Percentiles rank a stretch among this genome's conserved stretches.
phyloP scores from a whole-genome alignment of 2,888 invertebrate species.

The Lydus trimaculatus region DNA sequence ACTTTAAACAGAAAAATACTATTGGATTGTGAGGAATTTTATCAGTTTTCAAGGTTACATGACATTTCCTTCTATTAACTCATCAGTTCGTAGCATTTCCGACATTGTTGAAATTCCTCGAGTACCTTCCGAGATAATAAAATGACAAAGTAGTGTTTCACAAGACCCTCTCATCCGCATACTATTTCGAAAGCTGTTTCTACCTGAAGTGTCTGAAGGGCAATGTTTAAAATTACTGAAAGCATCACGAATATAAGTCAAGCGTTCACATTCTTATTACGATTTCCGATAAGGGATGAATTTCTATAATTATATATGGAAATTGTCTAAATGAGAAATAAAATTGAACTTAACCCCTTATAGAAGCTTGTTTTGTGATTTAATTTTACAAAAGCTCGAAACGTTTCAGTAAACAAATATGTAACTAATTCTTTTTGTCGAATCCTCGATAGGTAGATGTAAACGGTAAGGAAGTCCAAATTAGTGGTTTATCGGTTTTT shows the following conservation, averaged over 20 bases:
- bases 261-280: neutral
- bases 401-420: no score
- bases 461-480: neutral
- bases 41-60: neutral
- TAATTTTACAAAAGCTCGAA: no score
- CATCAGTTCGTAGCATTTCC: constrained; percentile 2
- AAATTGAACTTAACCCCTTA: no score
- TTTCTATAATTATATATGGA: neutral
- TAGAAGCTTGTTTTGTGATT: no score
- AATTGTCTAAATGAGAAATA: no score
- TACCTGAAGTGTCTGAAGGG: neutral
- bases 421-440: no score
- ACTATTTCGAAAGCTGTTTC: neutral
- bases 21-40: neutral
- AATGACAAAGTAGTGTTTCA: constrained; percentile 11
- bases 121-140: constrained; percentile 13
- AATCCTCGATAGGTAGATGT: neutral
- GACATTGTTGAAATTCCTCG: constrained; percentile 8
- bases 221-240: neutral
- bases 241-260: neutral
- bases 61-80: constrained; percentile 1
- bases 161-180: neutral
- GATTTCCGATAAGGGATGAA: neutral
- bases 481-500: neutral
- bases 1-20: neutral